phyloP scores from a whole-genome alignment of 2,113 vertebrate genomes.

The Galemys pyrenaicus region DNA sequence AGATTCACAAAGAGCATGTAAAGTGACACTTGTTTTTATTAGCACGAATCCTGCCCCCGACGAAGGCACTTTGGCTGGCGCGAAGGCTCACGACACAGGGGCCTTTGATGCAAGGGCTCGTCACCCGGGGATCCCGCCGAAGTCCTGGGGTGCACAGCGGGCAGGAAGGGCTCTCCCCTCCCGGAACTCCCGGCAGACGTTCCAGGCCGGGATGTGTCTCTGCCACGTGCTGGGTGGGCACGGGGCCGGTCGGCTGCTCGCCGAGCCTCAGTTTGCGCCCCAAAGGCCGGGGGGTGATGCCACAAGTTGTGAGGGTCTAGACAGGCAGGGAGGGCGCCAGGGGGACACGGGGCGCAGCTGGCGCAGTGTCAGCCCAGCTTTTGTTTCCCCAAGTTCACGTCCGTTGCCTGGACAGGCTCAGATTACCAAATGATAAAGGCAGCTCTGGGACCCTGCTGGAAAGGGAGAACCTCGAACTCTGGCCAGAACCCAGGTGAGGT shows the following conservation, averaged over 20 bases:
- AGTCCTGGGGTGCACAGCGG: neutral
- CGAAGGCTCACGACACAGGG: slow-evolving; percentile 28
- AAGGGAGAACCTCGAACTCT: neutral
- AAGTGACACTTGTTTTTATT: slow-evolving; percentile 70
- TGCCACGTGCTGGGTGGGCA: neutral
- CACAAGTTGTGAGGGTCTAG: neutral
- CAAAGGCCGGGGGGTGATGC: neutral
- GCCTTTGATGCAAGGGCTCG: slow-evolving; percentile 55
- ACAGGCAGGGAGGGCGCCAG: too few species aligned
- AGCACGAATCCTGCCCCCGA: slow-evolving; percentile 49
- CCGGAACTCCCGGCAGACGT: too few species aligned
- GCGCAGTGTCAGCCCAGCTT: neutral
- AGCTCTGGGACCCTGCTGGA: too few species aligned
- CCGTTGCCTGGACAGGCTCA: neutral
- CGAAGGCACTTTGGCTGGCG: slow-evolving; percentile 61
- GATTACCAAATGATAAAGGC: neutral
- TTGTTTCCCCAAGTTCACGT: neutral
- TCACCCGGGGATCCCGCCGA: neutral
- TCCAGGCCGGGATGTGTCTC: too few species aligned
- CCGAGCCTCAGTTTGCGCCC: neutral
- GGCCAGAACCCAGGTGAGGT: neutral
- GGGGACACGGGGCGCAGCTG: too few species aligned
- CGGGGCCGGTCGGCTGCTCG: neutral
- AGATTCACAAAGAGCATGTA: slow-evolving; percentile 25
- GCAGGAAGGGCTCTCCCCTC: neutral